These are phyloP conservation scores for Prietella phreatophila DNA, from an alignment of 2,113 vertebrate genomes.

Conservation along the genomic window DNA sequence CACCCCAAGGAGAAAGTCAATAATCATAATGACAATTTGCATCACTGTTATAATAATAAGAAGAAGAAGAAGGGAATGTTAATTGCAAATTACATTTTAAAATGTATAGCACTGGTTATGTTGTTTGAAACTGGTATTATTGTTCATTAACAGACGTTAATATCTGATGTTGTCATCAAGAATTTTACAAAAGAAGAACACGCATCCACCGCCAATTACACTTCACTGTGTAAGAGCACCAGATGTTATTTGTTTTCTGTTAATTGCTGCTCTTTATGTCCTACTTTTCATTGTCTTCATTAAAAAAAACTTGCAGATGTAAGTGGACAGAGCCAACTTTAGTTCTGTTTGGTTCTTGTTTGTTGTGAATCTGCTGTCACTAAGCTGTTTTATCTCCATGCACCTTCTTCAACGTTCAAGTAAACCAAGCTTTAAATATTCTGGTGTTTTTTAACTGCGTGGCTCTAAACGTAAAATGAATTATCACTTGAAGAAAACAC, in stretches of 20 bases:
- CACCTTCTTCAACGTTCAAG: slow-evolving; percentile 3
- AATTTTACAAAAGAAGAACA: background rate
- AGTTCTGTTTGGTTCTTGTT: too few species aligned
- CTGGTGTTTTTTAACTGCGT: background rate
- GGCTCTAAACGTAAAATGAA: background rate
- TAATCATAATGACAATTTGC: background rate
- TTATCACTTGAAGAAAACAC: background rate
- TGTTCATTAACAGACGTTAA: background rate
- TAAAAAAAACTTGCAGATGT: background rate
- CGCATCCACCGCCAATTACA: background rate
- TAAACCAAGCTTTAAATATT: background rate
- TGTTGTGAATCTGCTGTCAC: background rate
- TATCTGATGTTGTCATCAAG: background rate
- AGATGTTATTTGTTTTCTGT: background rate
- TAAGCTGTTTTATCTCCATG: background rate
- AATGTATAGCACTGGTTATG: background rate
- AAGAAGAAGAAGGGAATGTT: background rate
- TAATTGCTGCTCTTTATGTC: background rate
- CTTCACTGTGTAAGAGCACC: background rate
- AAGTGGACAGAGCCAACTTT: background rate
- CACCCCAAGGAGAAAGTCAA: background rate
- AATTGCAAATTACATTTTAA: background rate
- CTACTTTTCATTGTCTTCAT: background rate
- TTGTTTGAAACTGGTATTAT: background rate
- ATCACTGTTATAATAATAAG: background rate